Percentiles rank a stretch among this genome's conserved stretches.
phyloP scores from a whole-genome alignment of 1,140 invertebrate genomes.

The Pantala flavescens region DNA sequence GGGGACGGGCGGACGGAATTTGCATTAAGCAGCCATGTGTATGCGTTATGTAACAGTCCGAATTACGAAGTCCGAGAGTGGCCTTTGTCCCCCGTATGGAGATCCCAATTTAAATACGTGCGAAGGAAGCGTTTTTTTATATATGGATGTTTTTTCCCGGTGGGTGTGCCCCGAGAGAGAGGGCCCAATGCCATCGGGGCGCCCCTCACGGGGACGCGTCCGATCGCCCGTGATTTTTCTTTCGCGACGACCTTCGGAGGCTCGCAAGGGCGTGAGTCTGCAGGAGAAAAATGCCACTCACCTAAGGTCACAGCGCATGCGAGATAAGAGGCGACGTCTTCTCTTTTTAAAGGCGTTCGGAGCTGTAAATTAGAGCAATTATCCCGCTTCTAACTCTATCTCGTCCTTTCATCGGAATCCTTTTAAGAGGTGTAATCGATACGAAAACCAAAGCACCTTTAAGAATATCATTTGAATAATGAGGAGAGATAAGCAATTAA shows the following conservation, averaged over 20 bases:
- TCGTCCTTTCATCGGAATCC: too few relatives aligned
- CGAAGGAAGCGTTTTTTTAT: neutral
- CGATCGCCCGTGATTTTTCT: neutral
- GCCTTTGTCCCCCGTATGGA: neutral
- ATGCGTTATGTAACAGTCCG: neutral
- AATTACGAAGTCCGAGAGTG: neutral
- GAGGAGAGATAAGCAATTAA: too few relatives aligned
- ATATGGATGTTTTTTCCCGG: neutral
- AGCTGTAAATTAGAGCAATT: too few relatives aligned
- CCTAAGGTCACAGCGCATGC: too few relatives aligned
- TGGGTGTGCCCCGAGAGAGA: neutral
- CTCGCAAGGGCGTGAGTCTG: neutral
- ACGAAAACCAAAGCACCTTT: too few relatives aligned
- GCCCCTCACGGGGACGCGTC: neutral
- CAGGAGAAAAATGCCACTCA: neutral
- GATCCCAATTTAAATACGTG: neutral
- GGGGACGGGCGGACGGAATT: neutral
- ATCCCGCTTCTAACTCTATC: too few relatives aligned
- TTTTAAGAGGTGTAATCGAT: too few relatives aligned
- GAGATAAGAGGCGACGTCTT: too few relatives aligned
- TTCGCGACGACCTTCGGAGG: neutral
- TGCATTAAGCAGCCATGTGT: constrained; percentile 1
- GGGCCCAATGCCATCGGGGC: neutral
- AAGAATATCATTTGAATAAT: too few relatives aligned
- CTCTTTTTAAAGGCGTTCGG: too few relatives aligned